phyloP scores from a whole-genome alignment of 1,140 invertebrate genomes.

The Drosophila neocordata region DNA sequence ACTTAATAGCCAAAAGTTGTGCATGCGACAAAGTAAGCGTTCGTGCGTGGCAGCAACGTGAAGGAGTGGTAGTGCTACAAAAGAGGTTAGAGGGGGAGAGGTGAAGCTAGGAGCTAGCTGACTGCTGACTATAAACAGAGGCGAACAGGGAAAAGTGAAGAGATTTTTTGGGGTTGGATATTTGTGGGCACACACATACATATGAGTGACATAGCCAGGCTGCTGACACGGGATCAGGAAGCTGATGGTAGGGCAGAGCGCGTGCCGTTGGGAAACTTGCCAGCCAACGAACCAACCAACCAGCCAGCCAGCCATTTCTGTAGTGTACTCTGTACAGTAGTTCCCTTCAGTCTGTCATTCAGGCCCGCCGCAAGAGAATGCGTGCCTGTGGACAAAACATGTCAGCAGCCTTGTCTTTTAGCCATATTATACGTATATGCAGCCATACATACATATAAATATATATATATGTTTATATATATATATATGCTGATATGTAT shows the following conservation, averaged over 20 bases:
- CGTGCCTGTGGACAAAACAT: conserved; percentile 80
- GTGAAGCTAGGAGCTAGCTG: background rate
- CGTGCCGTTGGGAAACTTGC: conserved; percentile 78
- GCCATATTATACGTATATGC: conserved; percentile 2
- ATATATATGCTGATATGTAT: conserved; percentile 15
- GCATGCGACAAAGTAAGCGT: conserved; percentile 80
- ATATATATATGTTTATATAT: background rate
- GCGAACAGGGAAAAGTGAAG: background rate
- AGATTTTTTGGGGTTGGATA: conserved; percentile 54
- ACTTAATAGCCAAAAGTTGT: conserved; percentile 80
- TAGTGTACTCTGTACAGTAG: conserved; percentile 15
- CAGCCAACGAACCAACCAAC: conserved; percentile 40
- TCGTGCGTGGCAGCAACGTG: conserved; percentile 70
- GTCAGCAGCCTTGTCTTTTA: conserved; percentile 70
- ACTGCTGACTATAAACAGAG: background rate
- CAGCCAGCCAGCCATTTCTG: conserved; percentile 26
- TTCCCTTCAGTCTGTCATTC: conserved; percentile 44
- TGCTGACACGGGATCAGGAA: conserved; percentile 36
- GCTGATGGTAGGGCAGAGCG: conserved; percentile 40
- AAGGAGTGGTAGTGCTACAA: background rate
- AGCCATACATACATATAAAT: background rate
- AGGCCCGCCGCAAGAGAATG: conserved; percentile 68
- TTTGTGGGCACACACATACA: conserved; percentile 58
- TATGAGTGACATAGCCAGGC: conserved; percentile 74
- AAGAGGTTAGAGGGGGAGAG: background rate